Evolutionary conservation across 2,113 vertebrate genomes (phyloP).

Genomic region (Sardina pilchardus): DNA sequence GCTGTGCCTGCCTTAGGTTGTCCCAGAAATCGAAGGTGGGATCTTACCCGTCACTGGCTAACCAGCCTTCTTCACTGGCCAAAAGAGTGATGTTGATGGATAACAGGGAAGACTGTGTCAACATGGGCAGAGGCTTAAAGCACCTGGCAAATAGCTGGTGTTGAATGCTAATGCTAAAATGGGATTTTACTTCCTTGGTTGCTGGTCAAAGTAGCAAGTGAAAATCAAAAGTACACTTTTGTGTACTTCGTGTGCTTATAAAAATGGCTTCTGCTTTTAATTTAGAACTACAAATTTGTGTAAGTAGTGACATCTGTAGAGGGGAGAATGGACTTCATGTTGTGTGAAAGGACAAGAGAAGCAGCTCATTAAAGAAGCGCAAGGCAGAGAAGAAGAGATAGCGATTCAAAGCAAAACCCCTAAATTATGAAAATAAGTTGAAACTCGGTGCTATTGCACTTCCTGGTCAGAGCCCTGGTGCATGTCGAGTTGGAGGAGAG

Average conservation of each 20-base stretch:
- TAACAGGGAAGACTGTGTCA: slow-evolving; percentile 42
- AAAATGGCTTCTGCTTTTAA: background rate
- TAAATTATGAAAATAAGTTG: background rate
- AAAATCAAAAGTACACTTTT: background rate
- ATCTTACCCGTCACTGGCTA: slow-evolving; percentile 87
- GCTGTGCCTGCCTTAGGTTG: slow-evolving; percentile 87
- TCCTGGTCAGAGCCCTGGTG: background rate
- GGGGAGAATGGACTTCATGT: background rate
- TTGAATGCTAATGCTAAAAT: background rate
- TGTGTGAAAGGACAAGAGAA: background rate
- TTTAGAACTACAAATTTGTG: background rate
- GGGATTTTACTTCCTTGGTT: background rate
- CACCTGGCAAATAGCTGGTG: background rate
- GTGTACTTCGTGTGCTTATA: background rate
- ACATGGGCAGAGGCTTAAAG: background rate
- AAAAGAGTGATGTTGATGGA: slow-evolving; percentile 35
- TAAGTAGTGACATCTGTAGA: background rate
- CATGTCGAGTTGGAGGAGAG: background rate
- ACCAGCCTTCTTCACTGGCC: slow-evolving; percentile 74
- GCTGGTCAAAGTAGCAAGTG: background rate
- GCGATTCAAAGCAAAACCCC: background rate
- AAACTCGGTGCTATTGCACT: background rate
- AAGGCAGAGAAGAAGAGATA: background rate
- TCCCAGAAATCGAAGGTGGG: slow-evolving; percentile 68
- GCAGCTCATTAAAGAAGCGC: background rate